Percentiles rank a stretch among this genome's conserved stretches.
Conservation (phyloP, 2,888 invertebrate species). For the Ellobium chinense region DNA sequence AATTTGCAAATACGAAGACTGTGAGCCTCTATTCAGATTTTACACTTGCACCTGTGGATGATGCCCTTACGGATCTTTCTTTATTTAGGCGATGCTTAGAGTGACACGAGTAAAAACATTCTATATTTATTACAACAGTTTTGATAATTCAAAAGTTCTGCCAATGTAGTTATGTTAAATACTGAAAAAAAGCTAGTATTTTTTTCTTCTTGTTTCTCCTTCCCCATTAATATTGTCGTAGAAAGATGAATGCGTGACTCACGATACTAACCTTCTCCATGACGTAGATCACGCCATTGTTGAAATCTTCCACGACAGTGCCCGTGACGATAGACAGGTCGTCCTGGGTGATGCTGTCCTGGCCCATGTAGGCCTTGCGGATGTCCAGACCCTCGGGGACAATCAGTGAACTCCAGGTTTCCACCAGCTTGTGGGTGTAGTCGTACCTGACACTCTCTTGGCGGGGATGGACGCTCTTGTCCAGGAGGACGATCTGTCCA, state of each 20-base stretch:
- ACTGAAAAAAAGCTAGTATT: background rate
- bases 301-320: constrained; percentile 28
- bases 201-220: background rate
- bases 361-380: background rate
- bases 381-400: background rate
- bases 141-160: too few species aligned
- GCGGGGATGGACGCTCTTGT: background rate
- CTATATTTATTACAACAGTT: too few species aligned
- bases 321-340: background rate
- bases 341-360: background rate
- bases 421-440: constrained; percentile 30
- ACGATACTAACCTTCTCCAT: constrained; percentile 26
- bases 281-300: constrained; percentile 3
- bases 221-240: background rate
- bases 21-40: too few species aligned
- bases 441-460: constrained; percentile 29
- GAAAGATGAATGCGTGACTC: background rate
- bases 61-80: too few species aligned
- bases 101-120: too few species aligned
- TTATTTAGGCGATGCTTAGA: too few species aligned
- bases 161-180: too few species aligned
- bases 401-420: constrained; percentile 5
- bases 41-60: too few species aligned
- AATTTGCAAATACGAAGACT: too few species aligned
- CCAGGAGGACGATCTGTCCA: constrained; percentile 21